Evolutionary conservation across 1,140 invertebrate species (phyloP).

Genomic region (Trachelipus rathkii): DNA sequence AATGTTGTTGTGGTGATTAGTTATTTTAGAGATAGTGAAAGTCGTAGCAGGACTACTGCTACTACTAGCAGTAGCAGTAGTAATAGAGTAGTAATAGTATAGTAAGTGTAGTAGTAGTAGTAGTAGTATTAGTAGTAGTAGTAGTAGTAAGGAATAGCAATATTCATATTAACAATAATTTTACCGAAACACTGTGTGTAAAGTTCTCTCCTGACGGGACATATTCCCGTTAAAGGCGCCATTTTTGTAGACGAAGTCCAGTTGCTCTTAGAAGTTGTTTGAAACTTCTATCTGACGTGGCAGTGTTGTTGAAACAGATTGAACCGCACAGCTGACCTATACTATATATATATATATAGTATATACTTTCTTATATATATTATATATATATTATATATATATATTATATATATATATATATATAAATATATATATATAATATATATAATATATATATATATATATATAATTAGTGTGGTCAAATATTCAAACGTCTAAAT

Average conservation of each 20-base stretch:
- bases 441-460: too few species aligned
- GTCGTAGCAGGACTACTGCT: not conserved
- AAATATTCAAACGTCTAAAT: too few species aligned
- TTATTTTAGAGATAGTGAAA: not conserved
- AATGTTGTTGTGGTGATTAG: too few species aligned
- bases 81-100: too few species aligned
- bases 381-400: not conserved
- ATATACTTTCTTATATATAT: not conserved
- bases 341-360: not conserved
- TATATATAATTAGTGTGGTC: too few species aligned
- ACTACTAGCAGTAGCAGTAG: too few species aligned
- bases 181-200: constrained; percentile 95
- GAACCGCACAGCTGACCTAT: constrained; percentile 49
- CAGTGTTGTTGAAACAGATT: constrained; percentile 81
- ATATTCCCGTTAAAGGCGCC: constrained; percentile 92
- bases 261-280: constrained; percentile 76
- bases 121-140: not conserved
- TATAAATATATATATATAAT: not conserved
- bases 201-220: constrained; percentile 85
- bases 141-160: too few species aligned
- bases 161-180: constrained; percentile 27
- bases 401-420: not conserved
- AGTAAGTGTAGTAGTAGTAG: not conserved
- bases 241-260: constrained; percentile 83
- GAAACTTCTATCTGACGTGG: constrained; percentile 89